Conservation (phyloP, 2,113 vertebrate genomes). For the Sylvia atricapilla region DNA sequence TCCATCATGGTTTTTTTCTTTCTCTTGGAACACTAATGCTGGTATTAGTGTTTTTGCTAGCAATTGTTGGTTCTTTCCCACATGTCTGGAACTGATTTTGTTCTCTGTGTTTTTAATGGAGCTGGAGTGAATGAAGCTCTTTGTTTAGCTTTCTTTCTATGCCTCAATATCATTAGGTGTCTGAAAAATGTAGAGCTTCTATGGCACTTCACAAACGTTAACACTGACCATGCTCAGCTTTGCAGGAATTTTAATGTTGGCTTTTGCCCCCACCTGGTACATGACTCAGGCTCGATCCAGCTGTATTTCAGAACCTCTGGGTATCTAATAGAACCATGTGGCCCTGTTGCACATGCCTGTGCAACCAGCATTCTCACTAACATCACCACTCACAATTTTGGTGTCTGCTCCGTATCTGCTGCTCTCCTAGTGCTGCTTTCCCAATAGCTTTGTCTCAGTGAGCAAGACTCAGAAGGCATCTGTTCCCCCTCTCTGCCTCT, state of each 20-base stretch:
- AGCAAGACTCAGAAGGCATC: neutral
- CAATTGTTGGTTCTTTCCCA: conserved; percentile 18
- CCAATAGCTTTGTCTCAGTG: neutral
- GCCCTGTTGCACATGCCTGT: neutral
- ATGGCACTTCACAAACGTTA: neutral
- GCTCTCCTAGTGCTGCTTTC: neutral
- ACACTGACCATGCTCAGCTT: neutral
- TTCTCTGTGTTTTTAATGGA: neutral
- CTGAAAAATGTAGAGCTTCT: conserved; percentile 29
- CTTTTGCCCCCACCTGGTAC: neutral
- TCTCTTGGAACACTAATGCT: conserved; percentile 10
- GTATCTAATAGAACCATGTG: neutral
- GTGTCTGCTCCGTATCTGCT: neutral
- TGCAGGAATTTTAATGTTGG: neutral
- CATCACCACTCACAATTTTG: neutral
- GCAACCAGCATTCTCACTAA: neutral
- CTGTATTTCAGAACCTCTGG: neutral
- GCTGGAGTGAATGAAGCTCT: conserved; percentile 45
- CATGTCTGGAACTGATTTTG: conserved; percentile 56
- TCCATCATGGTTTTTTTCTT: neutral
- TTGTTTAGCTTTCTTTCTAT: conserved; percentile 49
- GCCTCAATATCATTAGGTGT: conserved; percentile 31
- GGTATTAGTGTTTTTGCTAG: conserved; percentile 5
- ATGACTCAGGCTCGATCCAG: neutral
- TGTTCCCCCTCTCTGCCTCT: neutral